Evolutionary conservation across 2,888 invertebrate genomes (phyloP).

Genomic region (Zhengitettix transpicula): DNA sequence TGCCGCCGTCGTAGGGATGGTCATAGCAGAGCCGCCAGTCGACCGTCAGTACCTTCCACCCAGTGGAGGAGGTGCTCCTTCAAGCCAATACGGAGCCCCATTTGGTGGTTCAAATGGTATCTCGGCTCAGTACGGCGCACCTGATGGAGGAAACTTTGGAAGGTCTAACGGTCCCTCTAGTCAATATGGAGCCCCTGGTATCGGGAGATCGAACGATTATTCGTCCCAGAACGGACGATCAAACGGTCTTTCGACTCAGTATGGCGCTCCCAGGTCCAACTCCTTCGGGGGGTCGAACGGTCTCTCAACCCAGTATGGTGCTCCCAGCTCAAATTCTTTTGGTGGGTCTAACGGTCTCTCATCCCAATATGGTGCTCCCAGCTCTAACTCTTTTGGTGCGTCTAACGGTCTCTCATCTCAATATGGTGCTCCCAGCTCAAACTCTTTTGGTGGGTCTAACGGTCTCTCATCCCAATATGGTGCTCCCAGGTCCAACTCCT

Average conservation of each 20-base stretch:
- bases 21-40: constrained; percentile 9
- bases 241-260: constrained; percentile 14
- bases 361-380: constrained; percentile 14
- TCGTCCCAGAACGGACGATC: not conserved
- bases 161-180: not conserved
- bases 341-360: constrained; percentile 11
- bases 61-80: not conserved
- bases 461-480: constrained; percentile 9
- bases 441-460: not conserved
- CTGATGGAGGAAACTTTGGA: not conserved
- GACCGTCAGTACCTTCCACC: constrained; percentile 9
- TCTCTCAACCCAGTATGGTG: constrained; percentile 3
- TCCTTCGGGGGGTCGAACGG: not conserved
- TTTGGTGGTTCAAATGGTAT: not conserved
- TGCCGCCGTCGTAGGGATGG: not conserved
- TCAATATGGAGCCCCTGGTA: constrained; percentile 4
- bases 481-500: constrained; percentile 2
- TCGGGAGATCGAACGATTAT: not conserved
- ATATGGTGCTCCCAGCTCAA: constrained; percentile 1
- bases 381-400: not conserved
- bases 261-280: constrained; percentile 11
- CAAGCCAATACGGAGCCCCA: not conserved
- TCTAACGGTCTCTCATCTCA: not conserved
- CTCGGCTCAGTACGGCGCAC: constrained; percentile 5
- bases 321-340: not conserved